Conservation (phyloP, 2,888 invertebrate genomes). For the Acanthosoma haemorrhoidale region DNA sequence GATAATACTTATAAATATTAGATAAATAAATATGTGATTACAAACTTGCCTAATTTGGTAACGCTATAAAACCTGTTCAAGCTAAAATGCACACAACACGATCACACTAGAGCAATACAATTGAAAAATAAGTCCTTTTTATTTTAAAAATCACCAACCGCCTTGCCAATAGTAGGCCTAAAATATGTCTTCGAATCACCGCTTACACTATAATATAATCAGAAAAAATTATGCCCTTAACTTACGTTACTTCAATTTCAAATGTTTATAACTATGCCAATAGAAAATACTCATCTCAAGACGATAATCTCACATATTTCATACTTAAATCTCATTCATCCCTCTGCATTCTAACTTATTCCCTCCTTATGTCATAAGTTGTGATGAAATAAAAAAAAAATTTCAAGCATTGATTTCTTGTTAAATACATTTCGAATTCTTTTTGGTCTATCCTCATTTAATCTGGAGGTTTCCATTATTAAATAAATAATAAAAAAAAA, state of each 20-base stretch:
- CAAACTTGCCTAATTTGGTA: slow-evolving; percentile 12
- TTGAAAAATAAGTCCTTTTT: slow-evolving; percentile 31
- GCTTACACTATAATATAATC: neutral
- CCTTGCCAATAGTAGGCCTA: neutral
- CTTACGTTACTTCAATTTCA: no score
- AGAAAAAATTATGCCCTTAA: no score
- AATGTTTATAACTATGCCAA: no score
- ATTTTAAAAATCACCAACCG: neutral
- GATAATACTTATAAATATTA: neutral
- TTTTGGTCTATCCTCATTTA: no score
- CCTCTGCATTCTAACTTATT: no score
- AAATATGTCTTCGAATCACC: neutral
- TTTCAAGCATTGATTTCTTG: no score
- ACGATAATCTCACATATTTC: no score
- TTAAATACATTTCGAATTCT: no score
- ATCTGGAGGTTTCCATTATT: neutral
- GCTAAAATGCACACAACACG: slow-evolving; percentile 28
- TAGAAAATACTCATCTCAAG: no score
- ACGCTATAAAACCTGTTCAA: slow-evolving; percentile 20
- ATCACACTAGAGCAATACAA: slow-evolving; percentile 13
- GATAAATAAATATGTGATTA: neutral
- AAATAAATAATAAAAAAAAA: neutral
- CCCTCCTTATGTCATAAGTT: no score
- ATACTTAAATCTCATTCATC: no score
- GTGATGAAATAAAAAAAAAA: no score